phyloP scores from a whole-genome alignment of 2,888 invertebrate species.

The Panopea generosa region DNA sequence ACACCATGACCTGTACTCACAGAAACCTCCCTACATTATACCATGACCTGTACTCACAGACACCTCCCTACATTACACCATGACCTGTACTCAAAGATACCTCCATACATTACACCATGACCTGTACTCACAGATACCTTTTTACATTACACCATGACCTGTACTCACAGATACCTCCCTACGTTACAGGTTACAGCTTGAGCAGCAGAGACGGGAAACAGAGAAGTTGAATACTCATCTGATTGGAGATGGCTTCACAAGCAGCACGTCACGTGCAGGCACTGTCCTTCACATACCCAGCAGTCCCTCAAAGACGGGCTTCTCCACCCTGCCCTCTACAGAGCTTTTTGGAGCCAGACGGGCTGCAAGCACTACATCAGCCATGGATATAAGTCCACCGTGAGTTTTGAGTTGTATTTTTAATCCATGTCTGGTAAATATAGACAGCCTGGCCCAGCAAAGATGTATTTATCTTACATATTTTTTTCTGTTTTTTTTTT shows the following conservation, averaged over 20 bases:
- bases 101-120: too few species aligned
- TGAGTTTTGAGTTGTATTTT: constrained; percentile 62
- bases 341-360: constrained; percentile 66
- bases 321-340: constrained; percentile 76
- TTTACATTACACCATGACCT: too few species aligned
- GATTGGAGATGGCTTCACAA: constrained; percentile 63
- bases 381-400: constrained; percentile 73
- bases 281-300: constrained; percentile 61
- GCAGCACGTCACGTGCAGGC: constrained; percentile 46
- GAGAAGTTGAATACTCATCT: constrained; percentile 75
- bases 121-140: too few species aligned
- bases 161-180: too few species aligned
- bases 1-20: too few species aligned
- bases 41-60: too few species aligned
- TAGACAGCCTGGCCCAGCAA: neutral
- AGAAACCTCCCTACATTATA: too few species aligned
- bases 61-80: too few species aligned
- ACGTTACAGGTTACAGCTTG: constrained; percentile 74
- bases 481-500: too few species aligned
- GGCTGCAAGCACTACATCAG: constrained; percentile 52
- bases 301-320: constrained; percentile 74
- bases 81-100: too few species aligned
- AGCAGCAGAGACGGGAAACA: constrained; percentile 77
- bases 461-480: neutral
- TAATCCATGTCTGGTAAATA: neutral